These are phyloP conservation scores for Apus apus DNA, from an alignment of 2,113 vertebrate genomes.

Conservation along the genomic window DNA sequence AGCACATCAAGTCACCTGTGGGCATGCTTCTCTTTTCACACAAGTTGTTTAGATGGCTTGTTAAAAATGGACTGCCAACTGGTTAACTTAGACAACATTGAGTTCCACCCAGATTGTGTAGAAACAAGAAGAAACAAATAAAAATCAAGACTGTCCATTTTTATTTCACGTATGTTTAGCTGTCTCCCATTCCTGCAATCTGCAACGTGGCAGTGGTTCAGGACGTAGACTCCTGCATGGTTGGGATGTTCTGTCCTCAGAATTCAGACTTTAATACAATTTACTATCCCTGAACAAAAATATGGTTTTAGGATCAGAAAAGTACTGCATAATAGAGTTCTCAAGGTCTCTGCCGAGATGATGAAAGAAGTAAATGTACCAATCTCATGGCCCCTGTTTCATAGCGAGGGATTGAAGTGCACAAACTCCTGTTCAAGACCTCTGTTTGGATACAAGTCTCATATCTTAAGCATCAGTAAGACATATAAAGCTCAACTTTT, in stretches of 20 bases:
- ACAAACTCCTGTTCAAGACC: not conserved
- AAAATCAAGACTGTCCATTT: not conserved
- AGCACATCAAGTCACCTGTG: not conserved
- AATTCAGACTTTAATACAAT: not conserved
- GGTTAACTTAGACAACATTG: not conserved
- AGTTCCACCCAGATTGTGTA: not conserved
- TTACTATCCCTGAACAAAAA: not conserved
- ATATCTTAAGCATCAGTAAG: not conserved
- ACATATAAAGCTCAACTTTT: not conserved
- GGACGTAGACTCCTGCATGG: not conserved
- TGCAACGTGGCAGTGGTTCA: not conserved
- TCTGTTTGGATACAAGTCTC: not conserved
- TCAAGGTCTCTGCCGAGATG: not conserved
- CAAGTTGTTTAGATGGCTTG: not conserved
- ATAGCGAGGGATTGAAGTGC: not conserved
- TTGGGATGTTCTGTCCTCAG: not conserved
- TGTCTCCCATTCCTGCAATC: not conserved
- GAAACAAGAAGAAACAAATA: not conserved
- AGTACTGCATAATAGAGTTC: not conserved
- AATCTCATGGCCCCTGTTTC: not conserved
- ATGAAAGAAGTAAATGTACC: not conserved
- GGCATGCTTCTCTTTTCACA: not conserved
- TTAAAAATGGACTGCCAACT: not conserved
- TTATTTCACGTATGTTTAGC: not conserved
- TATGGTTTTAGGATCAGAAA: not conserved